Conservation (phyloP, 92 coral and sea anemone species). For the Parazoanthus swiftii region DNA sequence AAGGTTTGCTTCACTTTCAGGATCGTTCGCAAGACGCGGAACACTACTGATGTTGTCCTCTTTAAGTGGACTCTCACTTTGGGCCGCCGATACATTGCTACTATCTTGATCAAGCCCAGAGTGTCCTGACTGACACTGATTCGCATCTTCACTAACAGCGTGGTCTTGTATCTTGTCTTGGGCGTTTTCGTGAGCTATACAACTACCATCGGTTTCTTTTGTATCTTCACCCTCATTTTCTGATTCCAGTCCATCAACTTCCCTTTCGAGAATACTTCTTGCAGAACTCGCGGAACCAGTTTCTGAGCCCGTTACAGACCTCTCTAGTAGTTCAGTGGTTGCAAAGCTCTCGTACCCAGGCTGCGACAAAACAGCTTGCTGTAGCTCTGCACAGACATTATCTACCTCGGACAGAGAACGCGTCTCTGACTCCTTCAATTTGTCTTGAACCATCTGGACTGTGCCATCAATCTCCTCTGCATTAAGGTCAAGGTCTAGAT, state of each 20-base stretch:
- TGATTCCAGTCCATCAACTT: constrained; percentile 38
- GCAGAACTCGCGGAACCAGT: neutral
- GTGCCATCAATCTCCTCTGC: constrained; percentile 36
- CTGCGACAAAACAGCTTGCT: constrained; percentile 22
- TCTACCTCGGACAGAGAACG: constrained; percentile 32
- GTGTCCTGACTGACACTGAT: neutral
- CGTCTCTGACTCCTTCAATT: constrained; percentile 22
- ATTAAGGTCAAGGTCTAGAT: constrained; percentile 81
- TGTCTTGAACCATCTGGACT: constrained; percentile 28
- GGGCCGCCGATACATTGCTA: neutral
- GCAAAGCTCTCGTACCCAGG: constrained; percentile 3
- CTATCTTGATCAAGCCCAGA: neutral
- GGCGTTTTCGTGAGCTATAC: neutral
- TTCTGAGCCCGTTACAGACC: constrained; percentile 37
- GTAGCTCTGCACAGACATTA: constrained; percentile 24
- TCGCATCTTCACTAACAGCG: neutral
- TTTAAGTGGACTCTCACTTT: neutral
- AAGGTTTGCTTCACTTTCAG: neutral
- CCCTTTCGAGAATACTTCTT: constrained; percentile 33
- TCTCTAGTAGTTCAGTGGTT: neutral
- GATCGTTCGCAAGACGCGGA: neutral
- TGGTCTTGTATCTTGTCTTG: neutral
- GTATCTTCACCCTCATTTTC: constrained; percentile 17
- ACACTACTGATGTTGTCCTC: neutral
- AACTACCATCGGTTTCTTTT: neutral